These are phyloP conservation scores for Cotesia glomerata DNA, from an alignment of 1,140 invertebrate species.

Conservation along the genomic window DNA sequence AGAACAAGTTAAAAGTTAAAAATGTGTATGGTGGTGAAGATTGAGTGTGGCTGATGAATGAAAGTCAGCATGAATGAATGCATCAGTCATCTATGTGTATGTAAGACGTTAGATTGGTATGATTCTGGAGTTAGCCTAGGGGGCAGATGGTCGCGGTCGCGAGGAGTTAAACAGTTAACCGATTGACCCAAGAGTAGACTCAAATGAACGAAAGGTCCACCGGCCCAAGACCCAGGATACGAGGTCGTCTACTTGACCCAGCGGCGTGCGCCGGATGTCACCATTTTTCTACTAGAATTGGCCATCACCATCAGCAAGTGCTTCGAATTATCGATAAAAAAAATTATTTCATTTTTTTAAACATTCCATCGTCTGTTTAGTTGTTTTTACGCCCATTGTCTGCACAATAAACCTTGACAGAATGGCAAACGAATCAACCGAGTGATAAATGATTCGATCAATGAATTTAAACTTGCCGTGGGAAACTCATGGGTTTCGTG, in stretches of 20 bases:
- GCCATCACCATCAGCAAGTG: slow-evolving; percentile 42
- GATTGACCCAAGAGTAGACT: slow-evolving; percentile 46
- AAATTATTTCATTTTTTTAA: background rate
- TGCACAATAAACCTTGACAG: background rate
- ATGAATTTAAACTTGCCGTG: slow-evolving; percentile 27
- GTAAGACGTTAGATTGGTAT: slow-evolving; percentile 16
- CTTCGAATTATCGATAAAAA: slow-evolving; percentile 23
- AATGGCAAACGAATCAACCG: background rate
- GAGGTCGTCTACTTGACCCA: slow-evolving; percentile 52
- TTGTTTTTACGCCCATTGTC: no score
- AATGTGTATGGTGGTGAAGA: background rate
- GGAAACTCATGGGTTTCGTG: slow-evolving; percentile 21
- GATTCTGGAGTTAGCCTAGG: slow-evolving; percentile 35
- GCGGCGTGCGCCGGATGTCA: slow-evolving; percentile 54
- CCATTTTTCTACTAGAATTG: slow-evolving; percentile 50
- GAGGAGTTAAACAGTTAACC: slow-evolving; percentile 46
- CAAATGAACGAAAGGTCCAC: slow-evolving; percentile 42
- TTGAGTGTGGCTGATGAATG: slow-evolving; percentile 11
- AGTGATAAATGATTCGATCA: background rate
- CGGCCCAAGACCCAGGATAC: slow-evolving; percentile 50
- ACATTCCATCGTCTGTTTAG: background rate
- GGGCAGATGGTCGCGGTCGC: slow-evolving; percentile 48
- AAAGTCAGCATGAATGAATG: background rate
- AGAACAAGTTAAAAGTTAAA: background rate
- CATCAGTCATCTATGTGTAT: background rate